Evolutionary conservation across 2,888 invertebrate species (phyloP).

Genomic region (Mantis religiosa): DNA sequence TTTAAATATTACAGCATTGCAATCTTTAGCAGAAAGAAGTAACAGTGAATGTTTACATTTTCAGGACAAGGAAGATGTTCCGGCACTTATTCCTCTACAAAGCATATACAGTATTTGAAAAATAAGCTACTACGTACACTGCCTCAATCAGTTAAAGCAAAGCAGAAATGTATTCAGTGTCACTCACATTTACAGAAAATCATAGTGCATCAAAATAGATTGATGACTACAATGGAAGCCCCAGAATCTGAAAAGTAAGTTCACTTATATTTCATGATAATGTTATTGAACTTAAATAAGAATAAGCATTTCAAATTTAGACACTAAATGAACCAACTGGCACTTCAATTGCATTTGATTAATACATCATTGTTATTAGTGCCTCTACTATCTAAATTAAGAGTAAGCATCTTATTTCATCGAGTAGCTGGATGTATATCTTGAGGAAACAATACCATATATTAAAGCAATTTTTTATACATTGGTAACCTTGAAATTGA

Average conservation of each 20-base stretch:
- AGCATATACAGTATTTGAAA: constrained; percentile 24
- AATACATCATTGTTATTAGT: too few species aligned
- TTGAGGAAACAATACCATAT: too few species aligned
- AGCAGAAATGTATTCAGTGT: constrained; percentile 55
- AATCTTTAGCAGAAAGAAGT: too few species aligned
- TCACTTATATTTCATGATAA: not conserved
- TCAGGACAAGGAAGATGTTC: not conserved
- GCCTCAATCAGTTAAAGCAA: not conserved
- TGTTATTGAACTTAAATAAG: too few species aligned
- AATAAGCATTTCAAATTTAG: too few species aligned
- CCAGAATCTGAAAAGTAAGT: not conserved
- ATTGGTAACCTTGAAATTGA: too few species aligned
- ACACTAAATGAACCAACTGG: too few species aligned
- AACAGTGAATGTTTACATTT: not conserved
- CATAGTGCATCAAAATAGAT: constrained; percentile 56
- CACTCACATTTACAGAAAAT: constrained; percentile 50
- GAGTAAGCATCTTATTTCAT: too few species aligned
- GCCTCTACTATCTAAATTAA: too few species aligned
- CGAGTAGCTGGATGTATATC: too few species aligned
- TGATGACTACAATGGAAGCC: constrained; percentile 46
- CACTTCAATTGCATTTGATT: too few species aligned
- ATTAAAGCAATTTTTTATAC: too few species aligned
- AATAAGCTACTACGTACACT: constrained; percentile 22
- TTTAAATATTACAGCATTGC: not conserved
- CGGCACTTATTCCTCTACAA: not conserved